Conservation (phyloP, 2,113 vertebrate genomes). For the Noturus placidus region DNA sequence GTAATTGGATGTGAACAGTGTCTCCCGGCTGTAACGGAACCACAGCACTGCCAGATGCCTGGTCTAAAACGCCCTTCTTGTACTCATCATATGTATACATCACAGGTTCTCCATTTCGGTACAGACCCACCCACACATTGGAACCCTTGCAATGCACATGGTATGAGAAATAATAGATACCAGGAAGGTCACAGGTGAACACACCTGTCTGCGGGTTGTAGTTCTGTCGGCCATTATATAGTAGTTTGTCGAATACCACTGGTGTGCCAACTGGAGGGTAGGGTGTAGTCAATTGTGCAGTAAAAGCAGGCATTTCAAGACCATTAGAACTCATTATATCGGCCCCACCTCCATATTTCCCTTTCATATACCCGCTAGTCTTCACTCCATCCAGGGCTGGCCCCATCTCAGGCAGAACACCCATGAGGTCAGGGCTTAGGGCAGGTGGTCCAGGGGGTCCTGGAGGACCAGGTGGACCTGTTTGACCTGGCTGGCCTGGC, state of each 20-base stretch:
- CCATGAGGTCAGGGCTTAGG: conserved; percentile 77
- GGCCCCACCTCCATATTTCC: conserved; percentile 73
- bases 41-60: conserved; percentile 94
- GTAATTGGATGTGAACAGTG: conserved; percentile 89
- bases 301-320: conserved; percentile 90
- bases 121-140: conserved; percentile 93
- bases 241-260: conserved; percentile 89
- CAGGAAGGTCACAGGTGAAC: conserved; percentile 92
- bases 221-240: conserved; percentile 92
- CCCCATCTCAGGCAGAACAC: conserved; percentile 89
- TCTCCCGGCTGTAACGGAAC: conserved; percentile 85
- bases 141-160: conserved; percentile 95
- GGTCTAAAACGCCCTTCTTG: conserved; percentile 94
- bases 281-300: conserved; percentile 86
- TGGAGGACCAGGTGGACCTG: conserved; percentile 86
- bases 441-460: conserved; percentile 80
- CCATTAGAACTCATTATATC: conserved; percentile 66
- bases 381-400: conserved; percentile 82
- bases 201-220: conserved; percentile 92
- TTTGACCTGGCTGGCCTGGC: conserved; percentile 80
- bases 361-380: conserved; percentile 81
- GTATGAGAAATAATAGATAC: conserved; percentile 95
- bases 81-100: conserved; percentile 99
- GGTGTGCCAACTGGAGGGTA: conserved; percentile 91
- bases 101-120: conserved; percentile 91